phyloP scores from a whole-genome alignment of 2,888 invertebrate species.

The Oxystoma pomonae region DNA sequence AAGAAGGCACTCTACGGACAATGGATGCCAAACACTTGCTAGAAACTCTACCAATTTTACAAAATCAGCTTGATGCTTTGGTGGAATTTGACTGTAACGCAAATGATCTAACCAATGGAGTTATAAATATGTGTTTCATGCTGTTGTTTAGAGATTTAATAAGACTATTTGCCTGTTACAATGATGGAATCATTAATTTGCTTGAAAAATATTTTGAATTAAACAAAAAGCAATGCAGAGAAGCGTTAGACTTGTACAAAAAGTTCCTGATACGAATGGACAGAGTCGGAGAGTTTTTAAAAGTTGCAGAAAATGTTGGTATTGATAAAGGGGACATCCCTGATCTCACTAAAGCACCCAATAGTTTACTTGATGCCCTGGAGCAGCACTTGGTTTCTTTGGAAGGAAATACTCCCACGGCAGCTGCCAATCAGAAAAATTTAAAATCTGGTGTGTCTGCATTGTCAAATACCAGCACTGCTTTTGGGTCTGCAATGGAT shows the following conservation, averaged over 20 bases:
- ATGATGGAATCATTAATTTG: slow-evolving; percentile 98
- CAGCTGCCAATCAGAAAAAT: slow-evolving; percentile 83
- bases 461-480: slow-evolving; percentile 81
- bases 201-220: slow-evolving; percentile 99
- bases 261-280: slow-evolving; percentile 99
- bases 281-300: slow-evolving; percentile 96
- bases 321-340: slow-evolving; percentile 99
- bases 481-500: slow-evolving; percentile 84
- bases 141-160: slow-evolving; percentile 98
- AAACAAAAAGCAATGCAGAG: slow-evolving; percentile 99
- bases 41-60: slow-evolving; percentile 94
- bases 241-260: slow-evolving; percentile 97
- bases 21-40: slow-evolving; percentile 98
- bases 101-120: slow-evolving; percentile 90
- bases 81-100: slow-evolving; percentile 98
- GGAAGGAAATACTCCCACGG: slow-evolving; percentile 90
- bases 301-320: slow-evolving; percentile 86
- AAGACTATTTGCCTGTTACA: slow-evolving; percentile 97
- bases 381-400: slow-evolving; percentile 94
- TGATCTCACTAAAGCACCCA: slow-evolving; percentile 96
- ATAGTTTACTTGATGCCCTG: slow-evolving; percentile 93
- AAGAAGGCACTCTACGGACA: slow-evolving; percentile 94
- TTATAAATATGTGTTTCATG: slow-evolving; percentile 99
- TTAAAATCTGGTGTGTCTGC: slow-evolving; percentile 86
- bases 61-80: slow-evolving; percentile 93